These are phyloP conservation scores for Pyxicephalus adspersus DNA, from an alignment of 2,113 vertebrate genomes.

Conservation along the genomic window DNA sequence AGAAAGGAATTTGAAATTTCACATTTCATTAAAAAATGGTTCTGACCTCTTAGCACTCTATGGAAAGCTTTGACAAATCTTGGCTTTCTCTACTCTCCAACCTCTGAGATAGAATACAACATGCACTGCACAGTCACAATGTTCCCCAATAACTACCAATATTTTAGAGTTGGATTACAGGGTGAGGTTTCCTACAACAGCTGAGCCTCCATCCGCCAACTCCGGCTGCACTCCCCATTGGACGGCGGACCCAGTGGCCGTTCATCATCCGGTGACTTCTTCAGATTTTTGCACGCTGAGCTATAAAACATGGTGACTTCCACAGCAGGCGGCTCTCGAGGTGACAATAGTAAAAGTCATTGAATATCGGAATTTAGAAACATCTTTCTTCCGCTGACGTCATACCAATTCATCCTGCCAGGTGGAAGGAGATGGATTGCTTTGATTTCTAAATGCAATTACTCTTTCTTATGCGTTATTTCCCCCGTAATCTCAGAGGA, in stretches of 20 bases:
- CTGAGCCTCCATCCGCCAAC: no score
- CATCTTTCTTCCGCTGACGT: conserved; percentile 1
- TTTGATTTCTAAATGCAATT: conserved; percentile 54
- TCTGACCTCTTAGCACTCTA: no score
- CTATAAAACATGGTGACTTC: no score
- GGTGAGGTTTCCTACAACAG: no score
- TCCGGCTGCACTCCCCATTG: conserved; percentile 5
- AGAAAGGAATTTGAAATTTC: no score
- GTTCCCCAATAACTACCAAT: no score
- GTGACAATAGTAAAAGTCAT: not conserved
- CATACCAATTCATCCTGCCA: conserved; percentile 1
- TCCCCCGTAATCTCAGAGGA: conserved; percentile 31
- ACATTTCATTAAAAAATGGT: no score
- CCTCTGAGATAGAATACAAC: no score
- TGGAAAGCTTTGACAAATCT: no score
- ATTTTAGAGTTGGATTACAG: no score
- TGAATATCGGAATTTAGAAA: conserved; percentile 28
- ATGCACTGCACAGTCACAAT: no score
- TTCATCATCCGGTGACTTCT: conserved; percentile 12
- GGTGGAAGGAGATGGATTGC: conserved; percentile 47
- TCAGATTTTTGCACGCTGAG: not conserved
- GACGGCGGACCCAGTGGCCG: not conserved
- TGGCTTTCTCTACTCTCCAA: no score
- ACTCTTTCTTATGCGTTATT: conserved; percentile 45
- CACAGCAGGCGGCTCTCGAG: not conserved